phyloP scores from a whole-genome alignment of 2,113 vertebrate species.

The Choloepus hoffmanni region DNA sequence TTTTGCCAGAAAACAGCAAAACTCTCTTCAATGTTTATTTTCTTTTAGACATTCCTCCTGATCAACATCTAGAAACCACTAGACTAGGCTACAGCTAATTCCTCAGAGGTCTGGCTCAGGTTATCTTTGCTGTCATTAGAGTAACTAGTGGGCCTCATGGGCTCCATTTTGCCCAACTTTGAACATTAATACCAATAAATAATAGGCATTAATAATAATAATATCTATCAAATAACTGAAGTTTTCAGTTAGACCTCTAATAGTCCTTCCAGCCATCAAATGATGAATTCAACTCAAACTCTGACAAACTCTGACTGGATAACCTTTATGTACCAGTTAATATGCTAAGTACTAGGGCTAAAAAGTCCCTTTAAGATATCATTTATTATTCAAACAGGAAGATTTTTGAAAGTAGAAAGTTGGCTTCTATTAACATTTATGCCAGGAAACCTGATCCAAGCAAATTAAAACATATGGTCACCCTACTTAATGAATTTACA shows the following conservation, averaged over 20 bases:
- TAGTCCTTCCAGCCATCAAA: background rate
- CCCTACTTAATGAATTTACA: background rate
- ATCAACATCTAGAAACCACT: background rate
- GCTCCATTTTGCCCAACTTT: background rate
- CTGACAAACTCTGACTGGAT: constrained; percentile 30
- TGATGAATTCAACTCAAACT: constrained; percentile 23
- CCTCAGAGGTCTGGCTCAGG: background rate
- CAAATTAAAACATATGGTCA: background rate
- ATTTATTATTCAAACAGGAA: background rate
- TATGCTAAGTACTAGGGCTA: background rate
- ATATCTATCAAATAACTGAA: constrained; percentile 19
- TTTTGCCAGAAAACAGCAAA: background rate
- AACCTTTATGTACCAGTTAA: background rate
- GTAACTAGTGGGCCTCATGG: background rate
- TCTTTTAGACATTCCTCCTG: background rate
- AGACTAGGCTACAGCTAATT: background rate
- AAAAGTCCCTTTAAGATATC: background rate
- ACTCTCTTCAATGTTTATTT: background rate
- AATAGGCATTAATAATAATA: constrained; percentile 17
- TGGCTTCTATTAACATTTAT: background rate
- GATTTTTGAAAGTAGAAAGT: background rate
- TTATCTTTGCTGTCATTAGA: background rate
- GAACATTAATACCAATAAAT: constrained; percentile 29
- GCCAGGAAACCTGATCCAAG: background rate
- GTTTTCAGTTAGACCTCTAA: background rate